These are phyloP conservation scores for Sebastes nivosus DNA, from an alignment of 2,797 vertebrate genomes.

Conservation along the genomic window DNA sequence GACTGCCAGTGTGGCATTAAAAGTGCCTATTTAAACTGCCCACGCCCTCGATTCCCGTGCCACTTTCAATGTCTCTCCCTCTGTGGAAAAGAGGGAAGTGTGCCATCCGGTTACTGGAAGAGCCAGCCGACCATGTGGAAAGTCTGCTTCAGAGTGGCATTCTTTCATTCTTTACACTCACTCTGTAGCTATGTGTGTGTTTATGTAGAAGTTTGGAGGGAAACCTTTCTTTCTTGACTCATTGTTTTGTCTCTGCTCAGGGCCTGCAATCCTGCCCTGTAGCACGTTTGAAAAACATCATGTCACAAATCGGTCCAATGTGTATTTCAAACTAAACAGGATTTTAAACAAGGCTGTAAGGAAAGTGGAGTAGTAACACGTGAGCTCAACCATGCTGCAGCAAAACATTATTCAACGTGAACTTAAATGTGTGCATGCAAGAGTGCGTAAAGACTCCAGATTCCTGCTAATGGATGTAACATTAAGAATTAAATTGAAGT, in stretches of 20 bases:
- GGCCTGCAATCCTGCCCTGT: background rate
- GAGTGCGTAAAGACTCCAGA: background rate
- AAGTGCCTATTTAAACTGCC: conserved; percentile 37
- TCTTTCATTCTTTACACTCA: conserved; percentile 31
- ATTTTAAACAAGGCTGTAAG: background rate
- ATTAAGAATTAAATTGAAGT: background rate
- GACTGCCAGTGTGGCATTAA: conserved; percentile 13
- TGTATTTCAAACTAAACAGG: conserved; percentile 24
- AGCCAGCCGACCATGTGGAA: conserved; percentile 52
- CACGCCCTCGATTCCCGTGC: conserved; percentile 39
- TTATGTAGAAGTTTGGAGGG: conserved; percentile 9
- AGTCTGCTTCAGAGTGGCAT: conserved; percentile 56
- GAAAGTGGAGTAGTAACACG: background rate
- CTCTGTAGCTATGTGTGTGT: background rate
- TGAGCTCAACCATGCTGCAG: background rate
- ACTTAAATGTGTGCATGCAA: background rate
- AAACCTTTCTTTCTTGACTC: conserved; percentile 27
- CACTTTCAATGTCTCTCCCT: conserved; percentile 22
- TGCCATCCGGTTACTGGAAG: conserved; percentile 70
- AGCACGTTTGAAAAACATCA: conserved; percentile 1
- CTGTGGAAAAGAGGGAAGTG: conserved; percentile 40
- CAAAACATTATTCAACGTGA: background rate
- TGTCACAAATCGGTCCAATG: conserved; percentile 11
- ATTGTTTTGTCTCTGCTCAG: conserved; percentile 21
- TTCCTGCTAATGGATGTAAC: conserved; percentile 5